These are phyloP conservation scores for Nesospiza acunhae DNA, from an alignment of 2,113 vertebrate species.

Conservation along the genomic window DNA sequence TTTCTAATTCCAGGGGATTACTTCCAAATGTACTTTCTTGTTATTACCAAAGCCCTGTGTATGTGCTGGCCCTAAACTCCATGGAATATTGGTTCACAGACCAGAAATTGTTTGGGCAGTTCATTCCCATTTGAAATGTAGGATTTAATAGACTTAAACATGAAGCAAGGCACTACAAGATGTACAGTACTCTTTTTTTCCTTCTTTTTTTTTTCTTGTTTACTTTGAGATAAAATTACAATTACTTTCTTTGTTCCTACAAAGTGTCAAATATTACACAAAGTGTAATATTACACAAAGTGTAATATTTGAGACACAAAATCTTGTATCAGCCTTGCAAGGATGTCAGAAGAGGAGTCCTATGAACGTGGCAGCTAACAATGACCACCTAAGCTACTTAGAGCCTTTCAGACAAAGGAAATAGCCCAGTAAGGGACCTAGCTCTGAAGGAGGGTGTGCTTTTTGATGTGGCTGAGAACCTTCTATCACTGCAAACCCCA, in stretches of 20 bases:
- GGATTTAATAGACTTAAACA: not conserved
- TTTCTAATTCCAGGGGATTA: not conserved
- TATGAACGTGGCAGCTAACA: not conserved
- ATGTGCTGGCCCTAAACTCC: not conserved
- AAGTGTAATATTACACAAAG: too few species aligned
- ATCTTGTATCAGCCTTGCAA: not conserved
- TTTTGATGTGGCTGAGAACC: not conserved
- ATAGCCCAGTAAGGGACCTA: not conserved
- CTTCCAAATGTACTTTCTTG: not conserved
- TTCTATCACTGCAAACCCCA: not conserved
- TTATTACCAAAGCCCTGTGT: not conserved
- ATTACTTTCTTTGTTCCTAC: not conserved
- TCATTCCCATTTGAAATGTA: not conserved
- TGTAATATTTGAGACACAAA: not conserved
- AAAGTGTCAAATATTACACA: too few species aligned
- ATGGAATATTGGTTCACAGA: not conserved
- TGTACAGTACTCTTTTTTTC: too few species aligned
- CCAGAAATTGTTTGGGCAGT: not conserved
- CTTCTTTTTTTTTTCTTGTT: too few species aligned
- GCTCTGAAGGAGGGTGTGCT: rapidly evolving
- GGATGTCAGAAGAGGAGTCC: not conserved
- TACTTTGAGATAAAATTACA: not conserved
- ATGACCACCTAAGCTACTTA: not conserved
- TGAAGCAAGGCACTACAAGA: not conserved
- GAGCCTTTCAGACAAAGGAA: not conserved